phyloP scores from a whole-genome alignment of 1,140 invertebrate species.

The Globodera rostochiensis region DNA sequence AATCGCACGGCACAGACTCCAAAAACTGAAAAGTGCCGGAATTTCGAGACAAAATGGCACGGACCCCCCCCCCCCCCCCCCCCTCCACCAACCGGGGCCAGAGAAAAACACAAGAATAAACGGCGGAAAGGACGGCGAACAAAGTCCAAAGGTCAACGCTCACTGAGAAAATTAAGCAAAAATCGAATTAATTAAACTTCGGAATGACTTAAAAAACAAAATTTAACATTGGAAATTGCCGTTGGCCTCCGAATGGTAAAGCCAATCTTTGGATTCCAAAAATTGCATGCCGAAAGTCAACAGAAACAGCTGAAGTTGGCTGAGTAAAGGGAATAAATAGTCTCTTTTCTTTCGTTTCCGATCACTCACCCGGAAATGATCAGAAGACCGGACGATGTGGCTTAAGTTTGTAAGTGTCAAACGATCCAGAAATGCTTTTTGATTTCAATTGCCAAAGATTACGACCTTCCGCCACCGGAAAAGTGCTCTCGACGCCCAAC shows the following conservation, averaged over 20 bases:
- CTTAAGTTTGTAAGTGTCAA: not conserved
- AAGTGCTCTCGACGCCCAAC: constrained; percentile 55
- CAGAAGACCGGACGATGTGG: constrained; percentile 52
- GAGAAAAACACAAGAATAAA: constrained; percentile 47
- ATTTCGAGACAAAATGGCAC: too few relatives aligned
- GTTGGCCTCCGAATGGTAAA: constrained; percentile 37
- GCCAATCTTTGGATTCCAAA: constrained; percentile 44
- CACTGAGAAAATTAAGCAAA: constrained; percentile 30
- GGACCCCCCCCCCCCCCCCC: too few relatives aligned
- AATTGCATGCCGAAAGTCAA: constrained; percentile 49
- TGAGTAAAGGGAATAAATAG: not conserved
- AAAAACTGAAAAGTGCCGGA: too few relatives aligned
- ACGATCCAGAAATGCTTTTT: not conserved
- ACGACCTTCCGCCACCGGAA: constrained; percentile 46
- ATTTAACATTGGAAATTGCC: constrained; percentile 40
- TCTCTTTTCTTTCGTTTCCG: not conserved
- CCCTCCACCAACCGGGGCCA: constrained; percentile 39
- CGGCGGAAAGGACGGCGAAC: constrained; percentile 35
- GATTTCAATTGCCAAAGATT: not conserved
- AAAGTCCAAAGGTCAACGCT: constrained; percentile 51
- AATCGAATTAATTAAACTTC: not conserved
- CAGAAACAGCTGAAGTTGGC: constrained; percentile 47
- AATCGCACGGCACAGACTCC: too few relatives aligned
- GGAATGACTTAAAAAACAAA: constrained; percentile 10
- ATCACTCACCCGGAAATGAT: constrained; percentile 51